Evolutionary conservation across 2,113 vertebrate species (phyloP).

Genomic region (Merops nubicus): DNA sequence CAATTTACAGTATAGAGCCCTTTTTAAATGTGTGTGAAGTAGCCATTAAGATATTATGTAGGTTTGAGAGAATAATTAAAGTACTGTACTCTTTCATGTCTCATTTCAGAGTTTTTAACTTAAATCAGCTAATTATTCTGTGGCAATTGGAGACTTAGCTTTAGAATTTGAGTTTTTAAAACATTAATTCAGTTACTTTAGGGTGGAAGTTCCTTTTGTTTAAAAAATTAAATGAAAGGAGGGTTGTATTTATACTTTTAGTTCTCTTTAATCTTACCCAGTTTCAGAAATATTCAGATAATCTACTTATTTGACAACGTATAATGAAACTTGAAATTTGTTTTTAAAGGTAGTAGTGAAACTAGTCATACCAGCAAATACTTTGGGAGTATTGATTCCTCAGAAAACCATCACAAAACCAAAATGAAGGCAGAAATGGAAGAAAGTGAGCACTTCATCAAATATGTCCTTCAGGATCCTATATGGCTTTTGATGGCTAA

Average conservation of each 20-base stretch:
- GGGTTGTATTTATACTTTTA: not conserved
- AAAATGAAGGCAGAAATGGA: conserved; percentile 44
- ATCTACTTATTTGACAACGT: not conserved
- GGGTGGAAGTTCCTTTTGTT: not conserved
- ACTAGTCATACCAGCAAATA: conserved; percentile 90
- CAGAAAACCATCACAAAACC: conserved; percentile 82
- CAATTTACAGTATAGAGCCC: not conserved
- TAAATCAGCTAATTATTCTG: not conserved
- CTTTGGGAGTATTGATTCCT: conserved; percentile 90
- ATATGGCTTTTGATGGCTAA: conserved; percentile 90
- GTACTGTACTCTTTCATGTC: not conserved
- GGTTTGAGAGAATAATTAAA: not conserved
- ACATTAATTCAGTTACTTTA: not conserved
- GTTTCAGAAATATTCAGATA: not conserved
- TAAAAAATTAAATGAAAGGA: not conserved
- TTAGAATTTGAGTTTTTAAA: not conserved
- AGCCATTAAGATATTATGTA: not conserved
- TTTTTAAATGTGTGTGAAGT: not conserved
- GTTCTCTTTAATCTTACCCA: not conserved
- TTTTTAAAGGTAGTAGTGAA: conserved; percentile 83
- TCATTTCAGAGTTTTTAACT: not conserved
- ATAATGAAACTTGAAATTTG: not conserved
- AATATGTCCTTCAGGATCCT: conserved; percentile 88
- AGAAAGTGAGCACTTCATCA: conserved; percentile 74
- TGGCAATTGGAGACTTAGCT: not conserved